Percentiles rank a stretch among this genome's conserved stretches.
phyloP scores from a whole-genome alignment of 2,113 vertebrate species.

The Pseudopipra pipra region DNA sequence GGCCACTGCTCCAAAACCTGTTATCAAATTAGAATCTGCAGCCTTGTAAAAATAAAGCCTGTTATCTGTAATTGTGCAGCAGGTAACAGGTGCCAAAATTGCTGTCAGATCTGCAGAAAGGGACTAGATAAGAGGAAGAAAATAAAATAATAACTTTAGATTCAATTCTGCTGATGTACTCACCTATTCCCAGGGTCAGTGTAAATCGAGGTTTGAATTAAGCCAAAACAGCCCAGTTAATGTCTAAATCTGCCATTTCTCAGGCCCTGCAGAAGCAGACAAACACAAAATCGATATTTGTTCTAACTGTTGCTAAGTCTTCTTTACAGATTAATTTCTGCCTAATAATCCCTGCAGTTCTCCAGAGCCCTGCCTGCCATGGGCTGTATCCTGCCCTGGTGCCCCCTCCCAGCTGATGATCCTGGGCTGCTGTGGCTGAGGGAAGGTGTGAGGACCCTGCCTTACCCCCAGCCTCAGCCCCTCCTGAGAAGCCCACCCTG shows the following conservation, averaged over 20 bases:
- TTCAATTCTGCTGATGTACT: not conserved
- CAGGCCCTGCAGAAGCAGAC: not conserved
- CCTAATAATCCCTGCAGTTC: not conserved
- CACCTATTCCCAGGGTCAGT: not conserved
- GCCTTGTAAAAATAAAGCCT: not conserved
- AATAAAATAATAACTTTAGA: not conserved
- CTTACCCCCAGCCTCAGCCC: not conserved
- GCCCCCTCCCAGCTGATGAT: rapidly evolving
- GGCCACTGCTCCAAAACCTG: not conserved
- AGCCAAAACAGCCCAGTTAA: slow-evolving; percentile 1
- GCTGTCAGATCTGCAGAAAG: not conserved
- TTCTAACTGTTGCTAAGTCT: slow-evolving; percentile 8
- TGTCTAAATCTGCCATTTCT: not conserved
- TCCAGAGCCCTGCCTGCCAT: rapidly evolving
- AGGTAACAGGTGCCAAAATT: not conserved
- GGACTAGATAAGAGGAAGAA: not conserved
- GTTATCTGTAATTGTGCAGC: not conserved
- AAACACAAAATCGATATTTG: slow-evolving; percentile 27
- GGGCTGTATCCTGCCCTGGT: rapidly evolving
- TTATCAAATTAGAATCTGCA: not conserved
- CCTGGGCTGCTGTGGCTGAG: not conserved
- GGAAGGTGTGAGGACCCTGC: not conserved
- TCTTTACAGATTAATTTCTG: slow-evolving; percentile 21
- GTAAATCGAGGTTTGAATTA: slow-evolving; percentile 13
- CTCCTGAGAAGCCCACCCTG: not conserved